phyloP scores from a whole-genome alignment of 2,113 vertebrate genomes.

The Saguinus imperator region DNA sequence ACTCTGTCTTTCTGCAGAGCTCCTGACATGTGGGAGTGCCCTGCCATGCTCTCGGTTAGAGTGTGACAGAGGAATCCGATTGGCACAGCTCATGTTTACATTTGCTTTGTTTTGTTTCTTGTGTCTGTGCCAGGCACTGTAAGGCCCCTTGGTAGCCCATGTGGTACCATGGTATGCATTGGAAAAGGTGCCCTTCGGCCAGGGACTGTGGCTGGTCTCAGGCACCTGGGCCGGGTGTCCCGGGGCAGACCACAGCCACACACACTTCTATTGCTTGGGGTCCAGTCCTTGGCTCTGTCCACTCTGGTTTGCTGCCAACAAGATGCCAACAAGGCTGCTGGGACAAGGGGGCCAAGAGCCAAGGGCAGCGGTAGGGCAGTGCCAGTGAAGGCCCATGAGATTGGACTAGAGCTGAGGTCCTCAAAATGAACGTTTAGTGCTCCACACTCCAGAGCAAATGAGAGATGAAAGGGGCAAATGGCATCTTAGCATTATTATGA shows the following conservation, averaged over 20 bases:
- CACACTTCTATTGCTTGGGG: too few relatives aligned
- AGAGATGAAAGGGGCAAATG: background rate
- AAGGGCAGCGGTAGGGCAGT: background rate
- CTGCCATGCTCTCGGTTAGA: background rate
- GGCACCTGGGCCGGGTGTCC: background rate
- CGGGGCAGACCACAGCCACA: background rate
- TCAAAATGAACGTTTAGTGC: too few relatives aligned
- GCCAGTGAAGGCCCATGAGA: background rate
- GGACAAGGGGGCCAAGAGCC: background rate
- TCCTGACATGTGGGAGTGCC: background rate
- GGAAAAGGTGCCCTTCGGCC: background rate
- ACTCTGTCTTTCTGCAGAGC: rapidly evolving
- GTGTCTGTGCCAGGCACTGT: background rate
- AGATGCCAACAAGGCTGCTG: background rate
- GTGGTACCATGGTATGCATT: background rate
- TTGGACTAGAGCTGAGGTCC: background rate
- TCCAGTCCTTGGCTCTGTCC: background rate
- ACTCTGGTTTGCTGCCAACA: background rate
- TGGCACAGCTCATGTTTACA: background rate
- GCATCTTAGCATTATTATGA: background rate
- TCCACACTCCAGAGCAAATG: background rate
- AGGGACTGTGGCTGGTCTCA: background rate
- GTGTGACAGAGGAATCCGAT: background rate
- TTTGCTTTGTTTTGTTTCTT: background rate
- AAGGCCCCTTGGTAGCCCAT: too few relatives aligned